Base-by-base conservation (phyloP, 2,113 vertebrate species). In the Otocyon megalotis region DNA sequence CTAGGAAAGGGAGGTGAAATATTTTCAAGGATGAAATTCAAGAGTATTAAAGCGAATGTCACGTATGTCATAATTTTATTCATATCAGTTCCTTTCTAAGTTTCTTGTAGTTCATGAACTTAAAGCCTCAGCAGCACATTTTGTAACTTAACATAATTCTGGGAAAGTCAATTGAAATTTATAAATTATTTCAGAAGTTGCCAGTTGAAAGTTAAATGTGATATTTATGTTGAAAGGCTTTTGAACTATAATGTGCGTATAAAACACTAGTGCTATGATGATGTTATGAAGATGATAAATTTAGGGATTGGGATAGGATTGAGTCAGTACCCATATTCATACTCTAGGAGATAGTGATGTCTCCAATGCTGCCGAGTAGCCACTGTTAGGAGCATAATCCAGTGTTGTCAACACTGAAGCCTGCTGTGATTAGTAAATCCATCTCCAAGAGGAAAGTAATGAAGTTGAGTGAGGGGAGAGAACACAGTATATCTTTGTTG, bases 81-180 rank as follows among this genome's bases (percentile, higher is more conserved):
- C 88, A 48, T 94, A 80, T 60, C 16, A 63, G 3, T 85, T 92
- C 4, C 62, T 92, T 90, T 35, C 26, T 56, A 79, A 81, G 48
- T 90, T 89, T 92, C 26, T 77, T 95, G 3, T 63, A 90, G 35
- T 80, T 92, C 24, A n/a, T 91, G 48, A 93, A 94, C 7, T 60
- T 79, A 81, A 90, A 90, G 2, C 5, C 58, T 43, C 15, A 15
- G 32, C 13, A 20, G 32, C 13, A 20, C 6, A 28, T 94, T 94
- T 88, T 74, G 24, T 54, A 62, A 15, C 37, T 86, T 88, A 90
- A 74, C 8, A n/a, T 43, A 79, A 72, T 94, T 84, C 17, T 88
- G 43, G 28, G 53, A 96, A n/a, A 37, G 17, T 93, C 7, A 35
- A 1, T 54, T 37, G 37, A 91, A 94, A 76, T 48, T 28, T 77